phyloP scores from a whole-genome alignment of 1,140 invertebrate species.

The Pollicipes pollicipes region DNA sequence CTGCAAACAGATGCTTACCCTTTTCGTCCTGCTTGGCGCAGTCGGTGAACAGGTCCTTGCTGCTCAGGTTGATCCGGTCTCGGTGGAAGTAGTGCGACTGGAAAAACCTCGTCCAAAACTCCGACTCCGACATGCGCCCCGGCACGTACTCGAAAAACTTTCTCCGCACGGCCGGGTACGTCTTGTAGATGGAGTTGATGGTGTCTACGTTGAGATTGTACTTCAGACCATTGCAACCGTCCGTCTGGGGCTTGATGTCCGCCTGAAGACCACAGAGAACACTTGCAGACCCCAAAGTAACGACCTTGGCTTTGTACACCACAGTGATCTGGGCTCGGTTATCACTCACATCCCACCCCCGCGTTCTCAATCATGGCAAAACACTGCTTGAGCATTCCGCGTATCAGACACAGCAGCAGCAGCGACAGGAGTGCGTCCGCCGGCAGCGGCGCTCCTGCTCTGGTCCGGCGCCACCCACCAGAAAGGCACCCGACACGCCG shows the following conservation, averaged over 20 bases:
- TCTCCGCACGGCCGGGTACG: slow-evolving; percentile 93
- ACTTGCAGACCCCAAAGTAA: slow-evolving; percentile 20
- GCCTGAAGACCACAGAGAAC: too few species aligned
- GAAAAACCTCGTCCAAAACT: slow-evolving; percentile 99
- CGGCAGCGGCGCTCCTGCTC: too few species aligned
- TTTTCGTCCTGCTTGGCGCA: slow-evolving; percentile 91
- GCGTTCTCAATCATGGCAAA: too few species aligned
- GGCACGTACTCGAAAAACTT: slow-evolving; percentile 96
- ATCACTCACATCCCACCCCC: too few species aligned
- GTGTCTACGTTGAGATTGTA: slow-evolving; percentile 95
- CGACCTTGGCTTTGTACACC: slow-evolving; percentile 11
- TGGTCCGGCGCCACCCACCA: slow-evolving; percentile 34
- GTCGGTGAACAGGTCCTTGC: slow-evolving; percentile 86
- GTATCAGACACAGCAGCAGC: too few species aligned
- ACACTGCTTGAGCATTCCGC: too few species aligned
- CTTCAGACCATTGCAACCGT: slow-evolving; percentile 89
- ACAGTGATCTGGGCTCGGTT: slow-evolving; percentile 10
- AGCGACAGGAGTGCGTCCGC: too few species aligned
- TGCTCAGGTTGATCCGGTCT: slow-evolving; percentile 71
- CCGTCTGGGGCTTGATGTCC: slow-evolving; percentile 90
- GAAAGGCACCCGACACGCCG: slow-evolving; percentile 70
- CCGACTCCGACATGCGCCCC: slow-evolving; percentile 78
- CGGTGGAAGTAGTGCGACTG: slow-evolving; percentile 99
- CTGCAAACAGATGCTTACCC: too few species aligned
- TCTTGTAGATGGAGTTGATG: slow-evolving; percentile 96